Base-by-base conservation (phyloP, 1,140 invertebrate species). In the Chrysopa pallens region DNA sequence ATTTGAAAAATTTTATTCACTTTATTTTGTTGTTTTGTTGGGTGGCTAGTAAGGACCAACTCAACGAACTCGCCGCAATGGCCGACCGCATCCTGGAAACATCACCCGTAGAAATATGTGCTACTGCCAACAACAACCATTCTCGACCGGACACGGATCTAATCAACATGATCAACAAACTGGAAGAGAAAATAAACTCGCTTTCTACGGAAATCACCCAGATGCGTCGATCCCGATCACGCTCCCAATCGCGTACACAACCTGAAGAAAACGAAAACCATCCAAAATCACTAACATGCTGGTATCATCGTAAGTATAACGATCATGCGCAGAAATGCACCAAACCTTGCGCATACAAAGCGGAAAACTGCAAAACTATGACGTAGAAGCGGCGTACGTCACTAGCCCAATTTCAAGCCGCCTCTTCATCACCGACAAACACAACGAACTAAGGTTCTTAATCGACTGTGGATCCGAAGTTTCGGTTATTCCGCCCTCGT, bases 401-500 rank as follows among this genome's bases (percentile, higher is more conserved):
- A 9, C 6, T 7, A 12, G 40, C 46, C 36, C 8, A 13, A 29
- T 6, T 27, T 17, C 46, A 1, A 6, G 29, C 31, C 42, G 42
- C 31, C 29, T 47, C 6, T 47, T 47, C 23, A 23, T 44, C 13
- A 33, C 9, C 7, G 1, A 47, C 17, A 2, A 6, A 4, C 23
- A 44, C 11, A 45, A 39, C 4, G 43, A 54, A 33, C 46, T 41
- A 6, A 33, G 36, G 13, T 51, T 36, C 29, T 46, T 54, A 6
- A 43, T 56, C n/a, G 50, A 57, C 44, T 53, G 51, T 15, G 49
- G 50, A 36, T 50, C 49, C 27, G 52, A 56, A 43, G 43, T 56
- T n/a, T 50, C 52, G 37, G 54, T 52, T 14, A 48, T 49, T 29
- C 50, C 49, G n/a, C 43, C 1, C 40, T 38, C 28, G 42, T 47